These are phyloP conservation scores for Lates calcarifer DNA, from an alignment of 2,113 vertebrate genomes.

Conservation along the genomic window DNA sequence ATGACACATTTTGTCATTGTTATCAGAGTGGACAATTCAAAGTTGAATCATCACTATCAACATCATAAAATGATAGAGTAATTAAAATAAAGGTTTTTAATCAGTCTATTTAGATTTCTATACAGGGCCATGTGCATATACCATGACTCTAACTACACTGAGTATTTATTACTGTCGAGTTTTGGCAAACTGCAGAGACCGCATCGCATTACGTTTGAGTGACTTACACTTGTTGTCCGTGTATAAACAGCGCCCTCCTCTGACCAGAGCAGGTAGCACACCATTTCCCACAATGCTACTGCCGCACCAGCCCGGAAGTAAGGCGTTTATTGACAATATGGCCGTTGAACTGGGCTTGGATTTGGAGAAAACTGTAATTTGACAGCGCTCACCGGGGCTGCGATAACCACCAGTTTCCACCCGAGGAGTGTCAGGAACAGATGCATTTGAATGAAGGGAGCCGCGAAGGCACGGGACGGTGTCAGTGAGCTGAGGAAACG, in stretches of 20 bases:
- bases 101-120: too few relatives aligned
- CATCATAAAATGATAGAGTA: too few relatives aligned
- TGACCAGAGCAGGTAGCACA: slow-evolving; percentile 25
- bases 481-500: slow-evolving; percentile 81
- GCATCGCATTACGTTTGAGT: background rate
- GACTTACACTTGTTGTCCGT: background rate
- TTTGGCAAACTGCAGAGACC: too few relatives aligned
- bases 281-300: slow-evolving; percentile 83
- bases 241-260: slow-evolving; percentile 39
- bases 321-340: slow-evolving; percentile 92
- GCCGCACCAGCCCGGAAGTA: slow-evolving; percentile 86
- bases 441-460: slow-evolving; percentile 86
- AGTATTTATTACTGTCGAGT: background rate
- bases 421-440: slow-evolving; percentile 27
- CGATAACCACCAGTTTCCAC: slow-evolving; percentile 10
- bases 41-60: too few relatives aligned
- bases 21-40: too few relatives aligned
- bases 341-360: slow-evolving; percentile 79
- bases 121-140: too few relatives aligned
- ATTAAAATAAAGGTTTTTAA: too few relatives aligned
- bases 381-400: slow-evolving; percentile 64
- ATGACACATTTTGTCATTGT: too few relatives aligned
- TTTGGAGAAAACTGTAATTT: slow-evolving; percentile 72
- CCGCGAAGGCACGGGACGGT: slow-evolving; percentile 78
- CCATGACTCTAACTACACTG: background rate